phyloP scores from a whole-genome alignment of 2,888 invertebrate species.

The Deroplatys truncata region DNA sequence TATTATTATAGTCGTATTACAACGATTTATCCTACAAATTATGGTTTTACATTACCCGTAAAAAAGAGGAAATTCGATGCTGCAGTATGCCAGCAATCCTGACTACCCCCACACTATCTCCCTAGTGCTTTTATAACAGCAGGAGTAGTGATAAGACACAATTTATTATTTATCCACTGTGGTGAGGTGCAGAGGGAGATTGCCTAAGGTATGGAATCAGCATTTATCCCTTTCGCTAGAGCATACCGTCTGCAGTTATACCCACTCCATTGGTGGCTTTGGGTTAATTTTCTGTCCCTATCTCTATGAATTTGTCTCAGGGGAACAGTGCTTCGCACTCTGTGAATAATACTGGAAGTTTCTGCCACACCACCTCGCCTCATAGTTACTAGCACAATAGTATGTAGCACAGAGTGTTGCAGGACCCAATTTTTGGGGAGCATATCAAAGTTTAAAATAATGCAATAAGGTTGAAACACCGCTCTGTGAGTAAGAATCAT shows the following conservation, averaged over 20 bases:
- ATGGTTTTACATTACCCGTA: background rate
- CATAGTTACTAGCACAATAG: background rate
- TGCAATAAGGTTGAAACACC: background rate
- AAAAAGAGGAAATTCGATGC: background rate
- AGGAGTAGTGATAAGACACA: constrained; percentile 5
- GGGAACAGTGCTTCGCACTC: background rate
- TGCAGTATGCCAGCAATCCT: background rate
- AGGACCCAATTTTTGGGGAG: background rate
- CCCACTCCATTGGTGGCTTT: background rate
- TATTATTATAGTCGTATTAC: background rate
- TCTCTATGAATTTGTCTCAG: constrained; percentile 5
- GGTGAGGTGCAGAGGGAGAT: background rate
- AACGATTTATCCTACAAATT: background rate
- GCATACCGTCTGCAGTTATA: background rate
- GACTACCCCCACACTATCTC: background rate
- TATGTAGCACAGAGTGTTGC: background rate
- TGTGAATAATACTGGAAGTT: background rate
- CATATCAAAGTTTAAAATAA: background rate
- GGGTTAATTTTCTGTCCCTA: background rate
- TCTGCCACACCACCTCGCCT: background rate
- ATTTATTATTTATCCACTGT: constrained; percentile 18
- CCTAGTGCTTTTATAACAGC: background rate
- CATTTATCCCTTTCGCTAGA: background rate
- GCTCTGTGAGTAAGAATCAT: background rate
- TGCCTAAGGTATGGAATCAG: background rate